Evolutionary conservation across 2,888 invertebrate species (phyloP).

Genomic region (Chouioia cunea): DNA sequence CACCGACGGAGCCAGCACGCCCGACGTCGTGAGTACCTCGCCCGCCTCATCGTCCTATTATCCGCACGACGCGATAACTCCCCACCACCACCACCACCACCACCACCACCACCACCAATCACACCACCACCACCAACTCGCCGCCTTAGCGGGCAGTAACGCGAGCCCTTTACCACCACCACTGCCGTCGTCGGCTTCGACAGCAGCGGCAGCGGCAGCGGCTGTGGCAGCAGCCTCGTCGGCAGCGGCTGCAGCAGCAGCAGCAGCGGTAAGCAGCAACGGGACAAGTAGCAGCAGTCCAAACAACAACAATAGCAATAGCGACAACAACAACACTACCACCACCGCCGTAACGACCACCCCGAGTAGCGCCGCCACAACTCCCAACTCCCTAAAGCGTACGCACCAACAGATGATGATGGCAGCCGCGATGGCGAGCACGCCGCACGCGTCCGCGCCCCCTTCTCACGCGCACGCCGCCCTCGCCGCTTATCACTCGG

Average conservation of each 20-base stretch:
- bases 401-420: conserved; percentile 69
- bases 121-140: conserved; percentile 54
- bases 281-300: conserved; percentile 39
- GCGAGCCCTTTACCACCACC: conserved; percentile 60
- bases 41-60: conserved; percentile 68
- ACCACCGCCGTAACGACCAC: conserved; percentile 64
- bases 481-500: conserved; percentile 77
- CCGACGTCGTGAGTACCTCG: conserved; percentile 94
- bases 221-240: conserved; percentile 51
- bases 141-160: conserved; percentile 60
- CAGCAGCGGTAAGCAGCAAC: conserved; percentile 8
- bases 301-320: conserved; percentile 42
- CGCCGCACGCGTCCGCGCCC: conserved; percentile 78
- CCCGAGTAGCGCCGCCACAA: conserved; percentile 69
- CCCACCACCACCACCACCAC: conserved; percentile 67
- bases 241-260: conserved; percentile 66
- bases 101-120: conserved; percentile 60
- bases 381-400: conserved; percentile 70
- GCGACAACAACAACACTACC: conserved; percentile 63
- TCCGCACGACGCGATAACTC: conserved; percentile 69
- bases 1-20: conserved; percentile 94
- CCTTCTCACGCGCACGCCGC: conserved; percentile 76
- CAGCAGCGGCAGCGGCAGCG: conserved; percentile 5
- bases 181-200: conserved; percentile 17
- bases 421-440: conserved; percentile 68